Evolutionary conservation across 1,140 invertebrate genomes (phyloP).

Genomic region (Seison nebaliae): DNA sequence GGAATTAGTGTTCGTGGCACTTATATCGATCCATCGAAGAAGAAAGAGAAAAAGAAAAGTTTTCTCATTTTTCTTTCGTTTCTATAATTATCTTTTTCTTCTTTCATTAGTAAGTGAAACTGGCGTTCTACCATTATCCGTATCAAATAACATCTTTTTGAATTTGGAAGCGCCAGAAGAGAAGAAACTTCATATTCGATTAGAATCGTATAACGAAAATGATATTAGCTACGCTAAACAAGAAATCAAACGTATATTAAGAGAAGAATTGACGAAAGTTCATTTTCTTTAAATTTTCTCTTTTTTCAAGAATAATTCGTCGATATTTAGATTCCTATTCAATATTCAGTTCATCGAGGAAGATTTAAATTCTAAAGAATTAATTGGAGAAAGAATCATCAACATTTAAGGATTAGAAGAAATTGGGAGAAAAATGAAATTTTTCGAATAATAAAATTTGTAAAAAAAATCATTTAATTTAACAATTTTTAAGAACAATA

Average conservation of each 20-base stretch:
- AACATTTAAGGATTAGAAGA: no score
- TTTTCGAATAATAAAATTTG: no score
- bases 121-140: no score
- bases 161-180: conserved; percentile 83
- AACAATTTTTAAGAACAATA: no score
- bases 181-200: conserved; percentile 81
- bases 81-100: no score
- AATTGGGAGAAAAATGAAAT: no score
- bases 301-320: conserved; percentile 2
- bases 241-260: conserved; percentile 85
- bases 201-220: conserved; percentile 84
- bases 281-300: conserved; percentile 5
- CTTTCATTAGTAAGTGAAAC: no score
- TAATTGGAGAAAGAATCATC: no score
- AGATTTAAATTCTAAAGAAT: no score
- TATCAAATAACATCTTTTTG: conserved; percentile 30
- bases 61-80: no score
- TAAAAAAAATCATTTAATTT: no score
- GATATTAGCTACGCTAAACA: conserved; percentile 89
- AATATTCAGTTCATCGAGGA: neutral
- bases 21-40: conserved; percentile 41
- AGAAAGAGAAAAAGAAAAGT: no score
- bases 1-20: conserved; percentile 93
- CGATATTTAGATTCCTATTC: conserved; percentile 4
- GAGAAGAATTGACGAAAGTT: conserved; percentile 77